Conservation (phyloP, 2,888 invertebrate genomes). For the Sthenelais limicola region DNA sequence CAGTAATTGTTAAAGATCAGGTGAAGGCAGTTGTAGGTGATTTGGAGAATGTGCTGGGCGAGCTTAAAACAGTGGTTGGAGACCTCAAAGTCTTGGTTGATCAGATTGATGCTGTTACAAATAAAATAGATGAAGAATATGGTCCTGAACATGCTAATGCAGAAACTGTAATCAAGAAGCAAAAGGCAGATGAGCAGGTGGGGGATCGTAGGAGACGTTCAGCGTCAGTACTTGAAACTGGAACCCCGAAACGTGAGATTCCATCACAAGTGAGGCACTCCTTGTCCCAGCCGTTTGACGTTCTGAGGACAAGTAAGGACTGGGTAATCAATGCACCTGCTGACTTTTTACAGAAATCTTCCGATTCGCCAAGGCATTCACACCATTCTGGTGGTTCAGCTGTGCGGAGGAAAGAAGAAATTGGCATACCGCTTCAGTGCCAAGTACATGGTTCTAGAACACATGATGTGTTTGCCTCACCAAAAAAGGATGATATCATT, state of each 20-base stretch:
- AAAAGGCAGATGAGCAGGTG: not conserved
- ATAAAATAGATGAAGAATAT: constrained; percentile 39
- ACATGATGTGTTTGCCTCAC: not conserved
- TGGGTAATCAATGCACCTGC: constrained; percentile 14
- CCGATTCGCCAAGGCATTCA: constrained; percentile 17
- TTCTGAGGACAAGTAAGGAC: constrained; percentile 8
- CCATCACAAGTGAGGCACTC: constrained; percentile 8
- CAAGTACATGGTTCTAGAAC: not conserved
- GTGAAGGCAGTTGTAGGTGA: constrained; percentile 39
- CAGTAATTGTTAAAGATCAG: constrained; percentile 35
- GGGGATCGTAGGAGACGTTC: constrained; percentile 6
- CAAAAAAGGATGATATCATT: constrained; percentile 26
- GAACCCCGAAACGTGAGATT: constrained; percentile 16
- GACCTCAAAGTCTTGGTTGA: constrained; percentile 30
- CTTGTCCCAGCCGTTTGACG: constrained; percentile 18
- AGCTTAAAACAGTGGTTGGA: constrained; percentile 39
- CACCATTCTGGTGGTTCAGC: not conserved
- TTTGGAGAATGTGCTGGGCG: constrained; percentile 42
- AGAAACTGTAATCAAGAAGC: not conserved
- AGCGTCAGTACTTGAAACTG: constrained; percentile 9
- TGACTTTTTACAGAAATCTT: not conserved
- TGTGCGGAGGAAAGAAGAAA: not conserved
- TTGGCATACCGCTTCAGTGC: not conserved
- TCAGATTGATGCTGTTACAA: constrained; percentile 41
- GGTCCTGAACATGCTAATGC: constrained; percentile 4